Conservation (phyloP, 2,797 vertebrate species). For the Phataginus tetradactyla region DNA sequence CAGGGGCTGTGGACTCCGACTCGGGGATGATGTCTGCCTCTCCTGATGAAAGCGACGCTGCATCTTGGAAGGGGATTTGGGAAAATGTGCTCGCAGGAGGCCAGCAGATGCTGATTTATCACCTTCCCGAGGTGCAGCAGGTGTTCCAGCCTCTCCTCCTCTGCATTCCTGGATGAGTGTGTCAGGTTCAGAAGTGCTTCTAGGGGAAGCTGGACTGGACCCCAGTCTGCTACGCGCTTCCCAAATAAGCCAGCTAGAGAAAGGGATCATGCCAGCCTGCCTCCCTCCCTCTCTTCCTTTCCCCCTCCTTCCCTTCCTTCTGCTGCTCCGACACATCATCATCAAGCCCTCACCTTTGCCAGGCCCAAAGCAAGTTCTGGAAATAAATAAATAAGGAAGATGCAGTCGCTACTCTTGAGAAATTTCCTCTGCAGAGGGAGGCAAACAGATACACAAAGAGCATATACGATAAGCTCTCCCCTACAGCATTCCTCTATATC, state of each 20-base stretch:
- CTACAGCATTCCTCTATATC: fast-evolving
- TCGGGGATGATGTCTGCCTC: background rate
- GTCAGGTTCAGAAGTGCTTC: background rate
- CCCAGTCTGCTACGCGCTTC: background rate
- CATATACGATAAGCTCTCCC: fast-evolving
- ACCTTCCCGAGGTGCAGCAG: background rate
- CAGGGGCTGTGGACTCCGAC: background rate
- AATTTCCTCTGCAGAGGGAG: background rate
- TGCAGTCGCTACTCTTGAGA: background rate
- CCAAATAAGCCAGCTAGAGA: background rate
- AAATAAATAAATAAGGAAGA: background rate
- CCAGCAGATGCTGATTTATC: too few species aligned
- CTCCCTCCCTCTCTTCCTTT: too few species aligned
- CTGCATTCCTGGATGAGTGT: background rate
- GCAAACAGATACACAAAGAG: too few species aligned
- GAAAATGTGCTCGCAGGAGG: background rate
- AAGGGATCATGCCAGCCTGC: fast-evolving
- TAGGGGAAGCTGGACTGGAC: background rate
- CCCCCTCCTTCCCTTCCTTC: too few species aligned
- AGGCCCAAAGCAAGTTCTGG: background rate
- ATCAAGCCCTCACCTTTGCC: background rate
- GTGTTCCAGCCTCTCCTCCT: background rate
- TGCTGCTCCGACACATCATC: background rate
- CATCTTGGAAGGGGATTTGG: background rate
- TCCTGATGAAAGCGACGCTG: fast-evolving